Percentiles rank a stretch among this genome's conserved stretches.
These are phyloP conservation scores for Cyprinodon variegatus DNA, from an alignment of 2,113 vertebrate species.

Conservation along the genomic window DNA sequence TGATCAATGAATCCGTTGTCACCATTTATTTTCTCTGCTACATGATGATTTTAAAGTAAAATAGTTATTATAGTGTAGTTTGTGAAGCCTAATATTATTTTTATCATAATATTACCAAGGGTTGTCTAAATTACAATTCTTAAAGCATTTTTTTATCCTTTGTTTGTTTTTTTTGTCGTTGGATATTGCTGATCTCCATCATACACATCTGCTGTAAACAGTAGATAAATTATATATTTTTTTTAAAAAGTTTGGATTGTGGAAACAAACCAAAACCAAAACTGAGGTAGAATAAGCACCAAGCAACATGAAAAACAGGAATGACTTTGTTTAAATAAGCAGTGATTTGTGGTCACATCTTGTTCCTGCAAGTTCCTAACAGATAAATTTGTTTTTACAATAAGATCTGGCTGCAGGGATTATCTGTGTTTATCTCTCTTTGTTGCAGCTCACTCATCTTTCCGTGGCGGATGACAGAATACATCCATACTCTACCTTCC, in stretches of 20 bases:
- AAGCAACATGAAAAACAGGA: background rate
- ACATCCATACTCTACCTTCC: background rate
- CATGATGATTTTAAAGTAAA: background rate
- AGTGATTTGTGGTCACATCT: background rate
- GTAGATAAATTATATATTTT: background rate
- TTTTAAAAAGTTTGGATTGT: background rate
- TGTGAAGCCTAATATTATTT: background rate
- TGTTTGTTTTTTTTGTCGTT: background rate
- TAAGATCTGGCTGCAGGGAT: background rate
- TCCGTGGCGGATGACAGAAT: background rate
- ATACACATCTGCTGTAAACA: background rate
- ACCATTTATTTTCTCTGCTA: background rate
- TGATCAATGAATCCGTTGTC: background rate
- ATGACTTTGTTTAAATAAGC: background rate
- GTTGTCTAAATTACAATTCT: background rate
- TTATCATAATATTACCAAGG: background rate
- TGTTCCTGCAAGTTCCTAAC: background rate
- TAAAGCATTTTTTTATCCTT: background rate
- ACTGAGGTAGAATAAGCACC: background rate
- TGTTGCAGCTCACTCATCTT: constrained; percentile 27
- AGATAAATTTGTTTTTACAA: background rate
- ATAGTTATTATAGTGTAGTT: background rate
- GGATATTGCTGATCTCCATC: background rate
- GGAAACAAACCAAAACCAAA: background rate
- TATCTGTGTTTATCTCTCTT: background rate